phyloP scores from a whole-genome alignment of 1,140 invertebrate species.

The Bombus superbus region DNA sequence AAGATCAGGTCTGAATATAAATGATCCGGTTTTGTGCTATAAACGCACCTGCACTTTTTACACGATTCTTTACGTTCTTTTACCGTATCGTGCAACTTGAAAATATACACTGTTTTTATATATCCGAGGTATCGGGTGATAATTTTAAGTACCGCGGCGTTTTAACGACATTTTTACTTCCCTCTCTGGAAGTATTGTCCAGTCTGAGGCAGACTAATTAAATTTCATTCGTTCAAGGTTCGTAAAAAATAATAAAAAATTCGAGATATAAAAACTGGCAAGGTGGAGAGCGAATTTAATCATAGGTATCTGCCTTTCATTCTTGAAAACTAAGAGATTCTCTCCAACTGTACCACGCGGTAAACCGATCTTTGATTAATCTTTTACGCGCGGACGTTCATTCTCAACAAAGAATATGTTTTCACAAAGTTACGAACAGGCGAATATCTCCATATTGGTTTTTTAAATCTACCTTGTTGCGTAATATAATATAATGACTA shows the following conservation, averaged over 20 bases:
- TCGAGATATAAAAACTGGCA: not conserved
- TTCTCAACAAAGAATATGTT: not conserved
- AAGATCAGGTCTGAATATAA: too few species aligned
- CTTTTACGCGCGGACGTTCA: not conserved
- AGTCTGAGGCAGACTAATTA: not conserved
- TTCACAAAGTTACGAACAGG: not conserved
- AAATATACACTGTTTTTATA: too few species aligned
- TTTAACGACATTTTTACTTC: not conserved
- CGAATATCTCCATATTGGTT: not conserved
- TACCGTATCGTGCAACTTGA: too few species aligned
- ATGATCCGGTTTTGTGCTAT: too few species aligned
- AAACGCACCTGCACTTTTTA: too few species aligned
- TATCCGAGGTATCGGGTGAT: not conserved
- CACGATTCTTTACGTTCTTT: too few species aligned
- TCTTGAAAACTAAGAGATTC: too few species aligned
- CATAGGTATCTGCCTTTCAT: not conserved
- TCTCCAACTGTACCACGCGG: too few species aligned
- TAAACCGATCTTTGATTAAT: too few species aligned
- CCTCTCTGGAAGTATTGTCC: too few species aligned
- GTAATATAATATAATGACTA: not conserved
- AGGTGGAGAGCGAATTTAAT: not conserved
- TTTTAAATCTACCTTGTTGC: not conserved
- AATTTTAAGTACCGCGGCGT: not conserved
- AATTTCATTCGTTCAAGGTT: not conserved
- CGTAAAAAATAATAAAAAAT: not conserved